These are phyloP conservation scores for Oreortyx pictus DNA, from an alignment of 2,797 vertebrate species.

Conservation along the genomic window DNA sequence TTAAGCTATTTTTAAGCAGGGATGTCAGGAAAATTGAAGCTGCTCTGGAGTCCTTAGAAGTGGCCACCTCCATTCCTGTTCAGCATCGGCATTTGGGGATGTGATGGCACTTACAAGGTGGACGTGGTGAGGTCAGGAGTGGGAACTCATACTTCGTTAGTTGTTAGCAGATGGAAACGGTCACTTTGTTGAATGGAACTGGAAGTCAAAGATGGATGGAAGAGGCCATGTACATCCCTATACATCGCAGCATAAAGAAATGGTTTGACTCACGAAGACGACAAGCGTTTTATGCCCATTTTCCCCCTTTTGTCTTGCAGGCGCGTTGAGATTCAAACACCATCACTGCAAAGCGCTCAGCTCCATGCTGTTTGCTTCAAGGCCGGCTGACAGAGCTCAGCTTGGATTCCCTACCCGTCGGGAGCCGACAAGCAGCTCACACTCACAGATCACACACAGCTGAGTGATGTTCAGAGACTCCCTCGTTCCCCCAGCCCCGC, in stretches of 20 bases:
- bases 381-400: conserved; percentile 63
- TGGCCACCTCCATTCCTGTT: accelerated
- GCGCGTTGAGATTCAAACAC: background rate
- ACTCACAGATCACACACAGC: conserved; percentile 67
- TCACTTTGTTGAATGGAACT: background rate
- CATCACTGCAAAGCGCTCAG: background rate
- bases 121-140: background rate
- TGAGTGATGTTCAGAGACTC: conserved; percentile 50
- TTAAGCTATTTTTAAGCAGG: background rate
- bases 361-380: conserved; percentile 66
- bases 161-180: background rate
- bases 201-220: background rate
- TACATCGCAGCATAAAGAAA: background rate
- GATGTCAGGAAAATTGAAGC: background rate
- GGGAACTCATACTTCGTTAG: background rate
- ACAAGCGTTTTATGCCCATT: accelerated
- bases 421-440: conserved; percentile 54
- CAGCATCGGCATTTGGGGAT: accelerated
- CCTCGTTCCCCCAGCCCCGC: conserved; percentile 52
- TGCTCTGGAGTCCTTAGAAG: background rate
- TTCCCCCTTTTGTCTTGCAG: background rate
- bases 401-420: conserved; percentile 35
- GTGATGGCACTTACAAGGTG: background rate
- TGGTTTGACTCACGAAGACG: accelerated
- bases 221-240: accelerated